These are phyloP conservation scores for Pammene aurita DNA, from an alignment of 2,888 invertebrate genomes.

Conservation along the genomic window DNA sequence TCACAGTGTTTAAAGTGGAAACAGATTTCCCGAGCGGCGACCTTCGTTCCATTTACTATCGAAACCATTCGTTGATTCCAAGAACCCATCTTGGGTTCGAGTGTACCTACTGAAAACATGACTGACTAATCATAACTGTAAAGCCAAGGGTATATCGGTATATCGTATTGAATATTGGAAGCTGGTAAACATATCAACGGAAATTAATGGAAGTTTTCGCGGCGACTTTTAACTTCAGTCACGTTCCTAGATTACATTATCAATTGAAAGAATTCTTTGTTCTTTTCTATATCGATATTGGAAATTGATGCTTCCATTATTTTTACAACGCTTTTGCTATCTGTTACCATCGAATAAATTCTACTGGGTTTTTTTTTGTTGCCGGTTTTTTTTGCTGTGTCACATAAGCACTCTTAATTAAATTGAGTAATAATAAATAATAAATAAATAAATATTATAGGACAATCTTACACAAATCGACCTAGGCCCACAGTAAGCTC, in stretches of 20 bases:
- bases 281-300: slow-evolving; percentile 7
- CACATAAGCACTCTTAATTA: too few species aligned
- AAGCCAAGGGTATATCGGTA: slow-evolving; percentile 34
- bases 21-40: slow-evolving; percentile 52
- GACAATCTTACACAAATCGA: too few species aligned
- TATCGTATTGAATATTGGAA: slow-evolving; percentile 32
- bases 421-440: too few species aligned
- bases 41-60: slow-evolving; percentile 59
- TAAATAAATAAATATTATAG: too few species aligned
- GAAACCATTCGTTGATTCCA: slow-evolving; percentile 42
- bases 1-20: background rate
- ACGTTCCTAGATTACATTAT: slow-evolving; percentile 30
- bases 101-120: slow-evolving; percentile 40
- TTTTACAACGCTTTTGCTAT: background rate
- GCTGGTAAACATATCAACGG: slow-evolving; percentile 30
- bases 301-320: background rate
- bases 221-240: slow-evolving; percentile 22
- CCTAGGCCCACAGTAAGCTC: too few species aligned
- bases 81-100: slow-evolving; percentile 28
- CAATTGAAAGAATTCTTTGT: slow-evolving; percentile 24
- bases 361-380: too few species aligned
- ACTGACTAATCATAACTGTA: slow-evolving; percentile 40
- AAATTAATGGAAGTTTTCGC: slow-evolving; percentile 26
- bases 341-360: background rate
- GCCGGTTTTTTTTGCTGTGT: too few species aligned